Evolutionary conservation across 2,113 vertebrate species (phyloP), one percentile per base, ranked within the genome.

Genomic region (Grantiella picta): DNA sequence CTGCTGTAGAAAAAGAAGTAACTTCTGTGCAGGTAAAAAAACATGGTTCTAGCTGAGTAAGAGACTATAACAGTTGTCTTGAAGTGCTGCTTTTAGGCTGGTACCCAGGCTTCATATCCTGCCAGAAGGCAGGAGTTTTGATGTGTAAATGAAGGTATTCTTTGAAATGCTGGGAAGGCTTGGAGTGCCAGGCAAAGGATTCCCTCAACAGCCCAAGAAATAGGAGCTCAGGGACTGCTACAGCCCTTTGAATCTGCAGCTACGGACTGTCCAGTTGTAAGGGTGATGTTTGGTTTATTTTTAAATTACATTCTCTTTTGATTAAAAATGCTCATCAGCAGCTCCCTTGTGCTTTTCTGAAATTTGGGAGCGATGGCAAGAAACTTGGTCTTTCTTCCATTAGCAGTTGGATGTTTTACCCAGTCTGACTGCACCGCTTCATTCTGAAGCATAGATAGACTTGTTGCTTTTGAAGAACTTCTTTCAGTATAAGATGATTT

Each of bases 101-200:
- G 21, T 68, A 68, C 54, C 25, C 33, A 49, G 53, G 21, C 42
- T 82, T 92, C 36, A 1, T 49, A 56, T 59, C 22, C 25, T 86
- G 61, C 40, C 54, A 68, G 66, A 68, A 90, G 52, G 52, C 11
- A 63, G 56, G 70, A 65, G n/a, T 91, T 93, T 93, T 92, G 71
- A 81, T 92, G 72, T 86, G 82, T 86, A 90, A 82, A 91, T 86
- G 56, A 92, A 92, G 25, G 53, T 65, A 33, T 83, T 78, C 47
- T 73, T 87, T 89, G 84, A 73, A 89, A 77, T 66, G 38, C 36
- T 82, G 52, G 25, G 49, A 33, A 79, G 53, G 73, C 72, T 44
- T 38, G 52, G 44, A 86, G n/a, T 72, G 54, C 76, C 42, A 57
- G 56, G 60, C 49, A 47, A 36, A 85, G 70, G 49, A 76, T 82